Evolutionary conservation across 2,797 vertebrate genomes (phyloP).

Genomic region (Syncerus caffer): DNA sequence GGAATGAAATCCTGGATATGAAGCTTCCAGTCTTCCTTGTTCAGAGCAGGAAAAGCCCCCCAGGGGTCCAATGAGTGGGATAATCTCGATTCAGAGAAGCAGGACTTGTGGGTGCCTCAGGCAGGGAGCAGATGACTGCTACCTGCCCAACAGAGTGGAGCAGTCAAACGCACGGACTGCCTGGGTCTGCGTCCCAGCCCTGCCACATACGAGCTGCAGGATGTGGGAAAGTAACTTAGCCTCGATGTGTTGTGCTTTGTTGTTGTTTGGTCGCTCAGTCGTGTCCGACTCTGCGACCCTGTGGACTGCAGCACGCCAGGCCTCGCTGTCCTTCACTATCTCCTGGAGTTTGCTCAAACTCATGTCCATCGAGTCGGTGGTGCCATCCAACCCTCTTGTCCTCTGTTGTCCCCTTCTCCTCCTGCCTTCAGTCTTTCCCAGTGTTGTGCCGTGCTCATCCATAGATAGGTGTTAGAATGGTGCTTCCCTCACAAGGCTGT

Average conservation of each 20-base stretch:
- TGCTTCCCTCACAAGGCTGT: neutral
- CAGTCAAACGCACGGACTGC: rapidly evolving
- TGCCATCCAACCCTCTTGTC: neutral
- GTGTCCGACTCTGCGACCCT: no score
- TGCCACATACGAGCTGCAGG: neutral
- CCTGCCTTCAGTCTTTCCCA: neutral
- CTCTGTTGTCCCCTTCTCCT: neutral
- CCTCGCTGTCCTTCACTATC: neutral
- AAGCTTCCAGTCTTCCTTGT: neutral
- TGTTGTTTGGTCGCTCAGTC: neutral
- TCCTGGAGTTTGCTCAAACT: neutral
- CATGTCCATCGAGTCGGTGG: neutral
- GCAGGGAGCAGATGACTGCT: neutral
- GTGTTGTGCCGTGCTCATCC: neutral
- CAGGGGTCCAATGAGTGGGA: neutral
- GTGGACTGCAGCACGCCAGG: neutral
- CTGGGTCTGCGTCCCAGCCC: neutral
- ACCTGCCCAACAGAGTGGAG: no score
- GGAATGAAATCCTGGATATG: neutral
- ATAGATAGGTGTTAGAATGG: neutral
- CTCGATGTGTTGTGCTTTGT: neutral
- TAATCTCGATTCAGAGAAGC: neutral
- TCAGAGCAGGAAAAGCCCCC: neutral
- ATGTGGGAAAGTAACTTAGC: neutral
- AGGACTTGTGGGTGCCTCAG: no score